phyloP scores from a whole-genome alignment of 2,113 vertebrate species.

The Chamaea fasciata region DNA sequence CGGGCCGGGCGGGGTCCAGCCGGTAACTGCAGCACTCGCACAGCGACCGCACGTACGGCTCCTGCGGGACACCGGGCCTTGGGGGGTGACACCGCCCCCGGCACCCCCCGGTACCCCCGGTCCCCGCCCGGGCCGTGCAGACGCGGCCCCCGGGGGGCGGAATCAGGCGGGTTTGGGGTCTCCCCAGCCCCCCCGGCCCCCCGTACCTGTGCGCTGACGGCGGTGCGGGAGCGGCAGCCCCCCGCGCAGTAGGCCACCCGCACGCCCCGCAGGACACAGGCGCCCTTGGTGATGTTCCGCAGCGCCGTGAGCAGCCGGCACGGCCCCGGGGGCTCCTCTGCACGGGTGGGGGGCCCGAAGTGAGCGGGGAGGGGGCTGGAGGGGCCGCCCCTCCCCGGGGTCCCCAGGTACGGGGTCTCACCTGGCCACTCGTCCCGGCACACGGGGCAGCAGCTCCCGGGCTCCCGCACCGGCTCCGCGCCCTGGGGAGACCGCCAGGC shows the following conservation, averaged over 20 bases:
- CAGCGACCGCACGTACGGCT: not conserved
- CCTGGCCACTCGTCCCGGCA: slow-evolving; percentile 74
- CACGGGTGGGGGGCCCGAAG: no score
- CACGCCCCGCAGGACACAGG: slow-evolving; percentile 82
- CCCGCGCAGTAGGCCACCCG: slow-evolving; percentile 85
- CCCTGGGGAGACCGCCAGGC: slow-evolving; percentile 62
- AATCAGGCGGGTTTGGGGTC: no score
- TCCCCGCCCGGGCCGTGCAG: no score
- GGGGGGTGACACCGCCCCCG: no score
- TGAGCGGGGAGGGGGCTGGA: not conserved
- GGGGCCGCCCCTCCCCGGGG: not conserved
- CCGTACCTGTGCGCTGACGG: slow-evolving; percentile 80
- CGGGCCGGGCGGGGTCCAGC: not conserved
- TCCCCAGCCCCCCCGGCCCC: no score
- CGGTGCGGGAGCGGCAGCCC: slow-evolving; percentile 80
- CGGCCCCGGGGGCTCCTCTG: slow-evolving; percentile 68
- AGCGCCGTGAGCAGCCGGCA: slow-evolving; percentile 79
- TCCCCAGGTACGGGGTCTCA: not conserved
- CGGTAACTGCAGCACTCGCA: not conserved
- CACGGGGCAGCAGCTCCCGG: slow-evolving; percentile 81
- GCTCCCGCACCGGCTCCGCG: slow-evolving; percentile 77
- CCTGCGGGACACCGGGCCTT: not conserved
- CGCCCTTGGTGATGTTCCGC: slow-evolving; percentile 85
- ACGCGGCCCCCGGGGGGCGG: no score
- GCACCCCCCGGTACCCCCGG: no score